These are phyloP conservation scores for fruit fly (Drosophila melanogaster) DNA, from an alignment of 1,140 invertebrate genomes.

Conservation along the genomic window DNA sequence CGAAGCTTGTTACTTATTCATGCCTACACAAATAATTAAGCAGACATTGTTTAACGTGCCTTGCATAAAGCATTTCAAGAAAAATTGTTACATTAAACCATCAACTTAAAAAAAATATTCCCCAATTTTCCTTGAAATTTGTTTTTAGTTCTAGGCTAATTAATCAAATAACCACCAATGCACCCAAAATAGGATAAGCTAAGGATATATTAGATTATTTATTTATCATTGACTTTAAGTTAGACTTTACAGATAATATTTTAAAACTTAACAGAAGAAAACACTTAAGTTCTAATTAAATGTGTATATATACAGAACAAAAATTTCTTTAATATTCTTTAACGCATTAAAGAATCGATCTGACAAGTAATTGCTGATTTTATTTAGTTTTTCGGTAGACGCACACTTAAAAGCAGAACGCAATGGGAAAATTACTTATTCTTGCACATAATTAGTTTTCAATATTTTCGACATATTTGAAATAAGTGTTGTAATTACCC, in stretches of 20 bases:
- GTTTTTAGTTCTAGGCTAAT: too few species aligned
- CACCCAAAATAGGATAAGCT: background rate
- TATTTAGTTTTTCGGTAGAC: constrained; percentile 14
- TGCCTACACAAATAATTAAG: too few species aligned
- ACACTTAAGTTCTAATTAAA: constrained; percentile 54
- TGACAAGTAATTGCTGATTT: constrained; percentile 28
- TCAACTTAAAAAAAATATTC: too few species aligned
- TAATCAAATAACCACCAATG: too few species aligned
- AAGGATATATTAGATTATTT: constrained; percentile 52
- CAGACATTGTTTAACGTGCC: too few species aligned
- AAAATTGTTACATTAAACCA: too few species aligned
- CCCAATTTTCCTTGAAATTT: too few species aligned
- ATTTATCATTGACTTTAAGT: constrained; percentile 52
- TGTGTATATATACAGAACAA: constrained; percentile 47
- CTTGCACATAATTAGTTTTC: constrained; percentile 26
- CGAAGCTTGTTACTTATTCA: too few species aligned
- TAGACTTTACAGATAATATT: constrained; percentile 57
- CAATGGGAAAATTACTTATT: constrained; percentile 13
- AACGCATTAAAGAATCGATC: constrained; percentile 15
- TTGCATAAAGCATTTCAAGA: too few species aligned
- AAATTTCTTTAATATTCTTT: constrained; percentile 28
- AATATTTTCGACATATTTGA: constrained; percentile 19
- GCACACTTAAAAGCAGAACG: constrained; percentile 30
- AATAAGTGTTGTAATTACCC: constrained; percentile 19
- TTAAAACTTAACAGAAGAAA: constrained; percentile 57